Percentiles rank a stretch among this genome's conserved stretches.
These are phyloP conservation scores for Ciconia maguari DNA, from an alignment of 2,113 vertebrate genomes.

Conservation along the genomic window DNA sequence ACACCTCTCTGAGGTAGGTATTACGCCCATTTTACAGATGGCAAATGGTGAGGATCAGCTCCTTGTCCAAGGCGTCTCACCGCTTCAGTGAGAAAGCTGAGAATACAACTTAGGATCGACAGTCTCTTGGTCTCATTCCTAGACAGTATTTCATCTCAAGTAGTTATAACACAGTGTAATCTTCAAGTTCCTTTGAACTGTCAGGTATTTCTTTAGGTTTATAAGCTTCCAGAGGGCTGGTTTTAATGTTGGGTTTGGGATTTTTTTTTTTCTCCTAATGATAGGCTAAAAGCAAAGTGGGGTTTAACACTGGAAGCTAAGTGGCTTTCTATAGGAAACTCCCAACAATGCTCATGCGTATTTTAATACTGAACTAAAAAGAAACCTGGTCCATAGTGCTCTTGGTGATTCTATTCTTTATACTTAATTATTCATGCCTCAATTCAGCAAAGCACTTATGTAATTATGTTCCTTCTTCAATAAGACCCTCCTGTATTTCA, in stretches of 20 bases:
- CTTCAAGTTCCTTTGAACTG: constrained; percentile 21
- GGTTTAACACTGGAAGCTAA: constrained; percentile 1
- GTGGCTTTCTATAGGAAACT: neutral
- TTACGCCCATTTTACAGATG: neutral
- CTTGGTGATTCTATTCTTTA: neutral
- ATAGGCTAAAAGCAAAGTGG: neutral
- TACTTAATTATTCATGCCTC: neutral
- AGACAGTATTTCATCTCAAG: neutral
- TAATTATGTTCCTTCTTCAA: neutral
- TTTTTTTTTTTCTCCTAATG: neutral
- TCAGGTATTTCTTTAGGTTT: neutral
- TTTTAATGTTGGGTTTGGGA: neutral
- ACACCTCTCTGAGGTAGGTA: constrained; percentile 52
- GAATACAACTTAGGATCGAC: neutral
- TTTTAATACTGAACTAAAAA: constrained; percentile 40
- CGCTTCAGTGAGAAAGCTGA: neutral
- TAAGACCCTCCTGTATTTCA: neutral
- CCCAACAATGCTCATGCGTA: neutral
- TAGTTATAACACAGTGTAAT: neutral
- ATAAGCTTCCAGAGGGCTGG: neutral
- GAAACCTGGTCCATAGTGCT: neutral
- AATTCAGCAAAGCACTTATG: neutral
- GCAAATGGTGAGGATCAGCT: neutral
- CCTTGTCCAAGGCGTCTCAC: neutral
- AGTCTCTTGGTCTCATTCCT: neutral